Base-by-base conservation (phyloP, 2,113 vertebrate genomes). In the Syrmaticus mikado region DNA sequence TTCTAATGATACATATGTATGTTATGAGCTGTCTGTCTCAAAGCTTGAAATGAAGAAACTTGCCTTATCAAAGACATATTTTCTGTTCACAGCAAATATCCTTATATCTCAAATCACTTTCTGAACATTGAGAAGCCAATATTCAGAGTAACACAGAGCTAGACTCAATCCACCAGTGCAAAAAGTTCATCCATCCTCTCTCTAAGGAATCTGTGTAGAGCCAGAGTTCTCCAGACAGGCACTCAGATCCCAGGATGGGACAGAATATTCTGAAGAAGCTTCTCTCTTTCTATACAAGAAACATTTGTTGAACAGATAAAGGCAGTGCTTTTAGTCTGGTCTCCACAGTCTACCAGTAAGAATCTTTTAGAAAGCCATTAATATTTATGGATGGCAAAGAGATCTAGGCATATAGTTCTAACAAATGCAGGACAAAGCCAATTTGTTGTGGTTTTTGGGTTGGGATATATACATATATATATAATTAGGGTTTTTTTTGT, bases 241-340 rank as follows among this genome's bases (percentile, higher is more conserved):
- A 38, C 61, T 52, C 1, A 2, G 7, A 58, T 15, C 5, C 43
- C 13, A n/a, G 76, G 13, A 17, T 13, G 8, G 19, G 19, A 50
- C 11, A 34, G 80, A 67, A 36, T n/a, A 2, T n/a, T 74, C 36
- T 18, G 9, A 45, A 67, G 32, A 74, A 81, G 8, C 5, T 22
- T 13, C 5, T 66, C 1, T 36, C 11, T 78, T 67, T 60, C 14
- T 50, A 1, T 7, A 65, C n/a, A 79, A 68, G 10, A 67, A 81
- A 11, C 0, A 14, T 61, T 67, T 84, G 11, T 41, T 70, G 79
- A 60, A n/a, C 21, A 72, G 43, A 48, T 22, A 55, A 0, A 0
- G 17, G 13, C 40, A 87, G 32, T 46, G 17, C 19, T 64, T 84
- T 78, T n/a, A 78, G 34, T 19, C 19, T 41, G 77, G 22, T 61